phyloP scores from a whole-genome alignment of 92 coral and sea anemone genomes.

The Chrysogorgia sp. region DNA sequence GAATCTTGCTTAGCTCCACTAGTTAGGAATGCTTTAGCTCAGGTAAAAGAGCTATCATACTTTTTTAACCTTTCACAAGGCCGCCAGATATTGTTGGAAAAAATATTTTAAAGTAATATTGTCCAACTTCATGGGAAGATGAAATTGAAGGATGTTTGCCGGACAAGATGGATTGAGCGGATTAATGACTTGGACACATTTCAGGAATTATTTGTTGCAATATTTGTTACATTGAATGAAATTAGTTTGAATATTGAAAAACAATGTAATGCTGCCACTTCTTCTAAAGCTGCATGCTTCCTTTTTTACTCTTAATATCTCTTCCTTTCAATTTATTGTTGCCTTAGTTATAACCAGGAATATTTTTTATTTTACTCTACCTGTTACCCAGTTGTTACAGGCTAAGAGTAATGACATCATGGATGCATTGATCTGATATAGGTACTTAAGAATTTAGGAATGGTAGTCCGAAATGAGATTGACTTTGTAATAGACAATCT shows the following conservation, averaged over 20 bases:
- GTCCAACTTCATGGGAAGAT: neutral
- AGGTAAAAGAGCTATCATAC: neutral
- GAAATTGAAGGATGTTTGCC: conserved; percentile 4
- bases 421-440: neutral
- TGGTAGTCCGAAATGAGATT: neutral
- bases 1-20: neutral
- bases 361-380: neutral
- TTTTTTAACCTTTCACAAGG: neutral
- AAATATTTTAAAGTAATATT: neutral
- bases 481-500: neutral
- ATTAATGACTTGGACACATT: conserved; percentile 7
- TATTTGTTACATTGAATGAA: neutral
- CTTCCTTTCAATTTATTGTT: neutral
- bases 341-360: neutral
- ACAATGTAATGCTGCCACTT: neutral
- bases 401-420: no score
- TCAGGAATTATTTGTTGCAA: no score
- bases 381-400: no score
- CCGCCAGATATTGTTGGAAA: neutral
- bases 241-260: neutral
- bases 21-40: neutral
- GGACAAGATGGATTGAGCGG: conserved; percentile 16
- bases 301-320: neutral
- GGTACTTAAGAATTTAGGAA: neutral
- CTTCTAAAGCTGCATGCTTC: conserved; percentile 1